Percentiles rank a stretch among this genome's conserved stretches.
Conservation (phyloP, 2,888 invertebrate genomes). For the Chorisops tibialis region DNA sequence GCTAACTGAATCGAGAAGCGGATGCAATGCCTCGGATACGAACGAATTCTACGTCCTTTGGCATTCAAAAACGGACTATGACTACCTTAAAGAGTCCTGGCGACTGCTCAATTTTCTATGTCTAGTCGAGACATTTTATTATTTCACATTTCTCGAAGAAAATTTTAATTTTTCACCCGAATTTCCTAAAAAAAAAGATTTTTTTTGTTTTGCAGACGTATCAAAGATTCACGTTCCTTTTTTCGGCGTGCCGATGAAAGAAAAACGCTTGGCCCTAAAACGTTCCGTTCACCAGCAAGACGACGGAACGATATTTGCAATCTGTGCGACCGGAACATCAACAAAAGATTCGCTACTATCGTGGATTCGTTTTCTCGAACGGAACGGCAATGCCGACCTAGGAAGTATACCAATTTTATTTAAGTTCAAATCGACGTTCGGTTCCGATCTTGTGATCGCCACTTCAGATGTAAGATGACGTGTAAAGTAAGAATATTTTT, state of each 20-base stretch:
- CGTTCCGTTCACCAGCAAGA: constrained; percentile 87
- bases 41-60: too few species aligned
- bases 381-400: constrained; percentile 69
- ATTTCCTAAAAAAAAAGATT: constrained; percentile 10
- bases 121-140: too few species aligned
- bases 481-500: background rate
- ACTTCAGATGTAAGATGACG: constrained; percentile 18
- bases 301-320: constrained; percentile 81
- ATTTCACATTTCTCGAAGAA: constrained; percentile 7
- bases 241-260: constrained; percentile 53
- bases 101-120: too few species aligned
- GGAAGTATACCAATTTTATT: constrained; percentile 80
- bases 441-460: constrained; percentile 32
- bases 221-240: constrained; percentile 62
- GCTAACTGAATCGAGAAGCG: too few species aligned
- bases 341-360: constrained; percentile 88
- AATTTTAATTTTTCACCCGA: constrained; percentile 1
- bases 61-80: too few species aligned
- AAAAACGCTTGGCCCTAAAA: constrained; percentile 50
- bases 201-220: constrained; percentile 59
- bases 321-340: constrained; percentile 89
- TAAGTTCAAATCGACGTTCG: constrained; percentile 63
- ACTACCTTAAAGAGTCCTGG: too few species aligned
- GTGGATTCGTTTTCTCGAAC: constrained; percentile 81
- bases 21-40: too few species aligned